Conservation (phyloP, 1,140 invertebrate species). For the Agrilus planipennis region DNA sequence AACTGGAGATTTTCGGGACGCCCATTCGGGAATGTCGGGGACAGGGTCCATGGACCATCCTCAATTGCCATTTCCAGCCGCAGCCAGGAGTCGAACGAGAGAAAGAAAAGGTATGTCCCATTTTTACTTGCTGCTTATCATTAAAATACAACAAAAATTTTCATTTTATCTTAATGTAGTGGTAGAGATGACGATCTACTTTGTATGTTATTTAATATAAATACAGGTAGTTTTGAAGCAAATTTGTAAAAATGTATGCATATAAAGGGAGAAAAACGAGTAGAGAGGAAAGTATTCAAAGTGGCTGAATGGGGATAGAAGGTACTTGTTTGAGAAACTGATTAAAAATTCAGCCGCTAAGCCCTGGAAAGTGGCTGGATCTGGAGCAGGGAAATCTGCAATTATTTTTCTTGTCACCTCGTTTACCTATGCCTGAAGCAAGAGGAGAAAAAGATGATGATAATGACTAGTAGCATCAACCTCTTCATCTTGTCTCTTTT, state of each 20-base stretch:
- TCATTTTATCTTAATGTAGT: too few relatives aligned
- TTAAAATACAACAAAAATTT: not conserved
- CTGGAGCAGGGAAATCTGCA: conserved; percentile 25
- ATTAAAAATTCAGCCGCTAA: conserved; percentile 28
- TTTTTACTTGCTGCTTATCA: conserved; percentile 29
- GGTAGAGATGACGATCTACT: too few relatives aligned
- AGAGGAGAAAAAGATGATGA: too few relatives aligned
- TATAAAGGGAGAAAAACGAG: too few relatives aligned
- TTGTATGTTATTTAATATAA: too few relatives aligned
- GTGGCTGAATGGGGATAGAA: too few relatives aligned
- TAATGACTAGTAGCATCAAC: too few relatives aligned
- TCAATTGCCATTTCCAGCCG: conserved; percentile 45
- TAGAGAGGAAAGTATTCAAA: too few relatives aligned
- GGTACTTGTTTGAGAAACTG: conserved; percentile 26
- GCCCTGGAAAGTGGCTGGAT: conserved; percentile 23
- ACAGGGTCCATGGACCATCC: conserved; percentile 52
- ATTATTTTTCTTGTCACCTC: conserved; percentile 24
- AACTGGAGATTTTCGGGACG: conserved; percentile 67
- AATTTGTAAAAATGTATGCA: too few relatives aligned
- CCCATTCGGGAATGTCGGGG: conserved; percentile 54
- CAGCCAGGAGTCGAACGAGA: conserved; percentile 42
- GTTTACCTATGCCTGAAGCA: too few relatives aligned
- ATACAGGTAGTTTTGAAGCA: too few relatives aligned
- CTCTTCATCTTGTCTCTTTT: too few relatives aligned
- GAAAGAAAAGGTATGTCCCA: conserved; percentile 59